phyloP scores from a whole-genome alignment of 2,113 vertebrate species.

The Dinomys branickii region DNA sequence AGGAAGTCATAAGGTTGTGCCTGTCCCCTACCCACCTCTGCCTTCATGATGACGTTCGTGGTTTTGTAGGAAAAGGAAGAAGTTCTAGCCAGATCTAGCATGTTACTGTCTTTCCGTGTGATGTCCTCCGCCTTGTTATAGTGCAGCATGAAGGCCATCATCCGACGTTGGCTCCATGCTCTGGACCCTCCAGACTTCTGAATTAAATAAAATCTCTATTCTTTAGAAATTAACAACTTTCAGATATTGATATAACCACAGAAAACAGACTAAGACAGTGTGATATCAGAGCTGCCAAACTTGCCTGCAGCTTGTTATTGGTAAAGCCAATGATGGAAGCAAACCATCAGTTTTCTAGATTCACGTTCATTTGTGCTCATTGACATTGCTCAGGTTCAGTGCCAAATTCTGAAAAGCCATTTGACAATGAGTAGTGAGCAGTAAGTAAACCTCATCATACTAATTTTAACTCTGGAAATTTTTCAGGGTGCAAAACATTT shows the following conservation, averaged over 20 bases:
- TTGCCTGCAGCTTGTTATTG: not conserved
- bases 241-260: not conserved
- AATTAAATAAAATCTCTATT: not conserved
- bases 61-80: not conserved
- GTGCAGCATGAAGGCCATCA: not conserved
- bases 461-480: not conserved
- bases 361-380: not conserved
- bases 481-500: not conserved
- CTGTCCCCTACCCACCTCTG: rapidly evolving
- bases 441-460: not conserved
- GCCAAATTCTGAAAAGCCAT: not conserved
- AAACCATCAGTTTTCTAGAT: not conserved
- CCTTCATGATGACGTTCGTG: too few relatives aligned
- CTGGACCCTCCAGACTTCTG: not conserved
- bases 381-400: not conserved
- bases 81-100: not conserved
- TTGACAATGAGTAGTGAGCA: not conserved
- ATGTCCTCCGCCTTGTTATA: too few relatives aligned
- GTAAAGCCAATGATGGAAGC: not conserved
- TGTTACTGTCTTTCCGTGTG: too few relatives aligned
- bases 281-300: not conserved
- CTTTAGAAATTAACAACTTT: not conserved
- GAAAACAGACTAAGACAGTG: not conserved
- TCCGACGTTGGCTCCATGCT: not conserved
- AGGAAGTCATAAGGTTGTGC: not conserved